phyloP scores from a whole-genome alignment of 2,888 invertebrate genomes.

The Sphaerophoria rueppellii region DNA sequence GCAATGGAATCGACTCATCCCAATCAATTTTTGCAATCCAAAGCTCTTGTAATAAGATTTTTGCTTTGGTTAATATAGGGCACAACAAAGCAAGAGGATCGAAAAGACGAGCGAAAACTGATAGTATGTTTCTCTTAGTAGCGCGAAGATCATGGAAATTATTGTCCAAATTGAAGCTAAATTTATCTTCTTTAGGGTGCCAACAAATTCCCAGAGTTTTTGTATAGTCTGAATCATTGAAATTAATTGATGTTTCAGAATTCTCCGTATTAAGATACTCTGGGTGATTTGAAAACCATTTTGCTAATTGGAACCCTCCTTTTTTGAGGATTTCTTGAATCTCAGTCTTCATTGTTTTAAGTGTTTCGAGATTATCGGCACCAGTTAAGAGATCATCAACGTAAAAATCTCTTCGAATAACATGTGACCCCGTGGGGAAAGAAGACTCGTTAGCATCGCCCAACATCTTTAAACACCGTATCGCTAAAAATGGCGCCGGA shows the following conservation, averaged over 20 bases:
- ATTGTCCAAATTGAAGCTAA: slow-evolving; percentile 28
- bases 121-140: slow-evolving; percentile 36
- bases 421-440: slow-evolving; percentile 5
- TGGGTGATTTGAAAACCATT: slow-evolving; percentile 23
- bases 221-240: neutral
- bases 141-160: neutral
- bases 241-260: slow-evolving; percentile 36
- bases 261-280: slow-evolving; percentile 10
- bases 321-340: slow-evolving; percentile 24
- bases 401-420: slow-evolving; percentile 41
- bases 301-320: slow-evolving; percentile 33
- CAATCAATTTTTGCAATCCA: no score
- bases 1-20: no score
- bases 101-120: slow-evolving; percentile 20
- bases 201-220: slow-evolving; percentile 37
- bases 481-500: slow-evolving; percentile 29
- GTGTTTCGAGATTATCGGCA: slow-evolving; percentile 27
- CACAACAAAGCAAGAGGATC: no score
- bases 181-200: slow-evolving; percentile 31
- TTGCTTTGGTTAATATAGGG: no score
- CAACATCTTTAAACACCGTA: neutral
- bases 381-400: slow-evolving; percentile 48
- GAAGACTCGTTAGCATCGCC: neutral
- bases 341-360: slow-evolving; percentile 29
- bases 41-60: no score